phyloP scores from a whole-genome alignment of 1,140 invertebrate genomes.

The Spodoptera litura region DNA sequence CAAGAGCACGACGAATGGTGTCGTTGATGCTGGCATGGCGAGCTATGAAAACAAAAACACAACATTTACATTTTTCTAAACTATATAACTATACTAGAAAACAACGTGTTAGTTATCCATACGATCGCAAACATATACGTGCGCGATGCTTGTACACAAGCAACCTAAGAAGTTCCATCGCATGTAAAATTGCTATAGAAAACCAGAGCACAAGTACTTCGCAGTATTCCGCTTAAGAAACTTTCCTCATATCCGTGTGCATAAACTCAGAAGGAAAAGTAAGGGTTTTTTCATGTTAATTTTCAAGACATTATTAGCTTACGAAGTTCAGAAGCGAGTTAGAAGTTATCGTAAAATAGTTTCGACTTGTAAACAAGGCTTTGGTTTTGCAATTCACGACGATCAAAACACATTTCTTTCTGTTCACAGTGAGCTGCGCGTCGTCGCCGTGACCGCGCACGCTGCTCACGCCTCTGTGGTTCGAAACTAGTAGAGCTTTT shows the following conservation, averaged over 20 bases:
- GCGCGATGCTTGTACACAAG: not conserved
- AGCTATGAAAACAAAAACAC: too few species aligned
- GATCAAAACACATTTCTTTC: not conserved
- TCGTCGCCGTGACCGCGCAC: too few species aligned
- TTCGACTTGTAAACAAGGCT: slow-evolving; percentile 16
- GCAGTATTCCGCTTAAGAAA: slow-evolving; percentile 26
- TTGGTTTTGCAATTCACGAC: not conserved
- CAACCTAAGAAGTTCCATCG: not conserved
- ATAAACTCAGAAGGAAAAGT: slow-evolving; percentile 22
- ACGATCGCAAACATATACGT: not conserved
- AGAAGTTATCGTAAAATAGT: slow-evolving; percentile 20
- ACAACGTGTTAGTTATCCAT: too few species aligned
- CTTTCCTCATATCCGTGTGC: slow-evolving; percentile 22
- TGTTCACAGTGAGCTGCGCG: too few species aligned
- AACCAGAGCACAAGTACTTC: slow-evolving; percentile 9
- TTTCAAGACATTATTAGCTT: slow-evolving; percentile 5
- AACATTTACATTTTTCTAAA: too few species aligned
- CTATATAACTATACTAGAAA: too few species aligned
- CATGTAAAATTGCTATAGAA: not conserved
- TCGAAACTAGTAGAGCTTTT: too few species aligned
- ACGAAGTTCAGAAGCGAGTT: slow-evolving; percentile 17
- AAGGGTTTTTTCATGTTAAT: slow-evolving; percentile 20
- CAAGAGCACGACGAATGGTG: too few species aligned
- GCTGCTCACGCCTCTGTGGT: too few species aligned
- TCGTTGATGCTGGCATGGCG: too few species aligned